These are phyloP conservation scores for Wiebesia pumilae DNA, from an alignment of 1,140 invertebrate genomes.

Conservation along the genomic window DNA sequence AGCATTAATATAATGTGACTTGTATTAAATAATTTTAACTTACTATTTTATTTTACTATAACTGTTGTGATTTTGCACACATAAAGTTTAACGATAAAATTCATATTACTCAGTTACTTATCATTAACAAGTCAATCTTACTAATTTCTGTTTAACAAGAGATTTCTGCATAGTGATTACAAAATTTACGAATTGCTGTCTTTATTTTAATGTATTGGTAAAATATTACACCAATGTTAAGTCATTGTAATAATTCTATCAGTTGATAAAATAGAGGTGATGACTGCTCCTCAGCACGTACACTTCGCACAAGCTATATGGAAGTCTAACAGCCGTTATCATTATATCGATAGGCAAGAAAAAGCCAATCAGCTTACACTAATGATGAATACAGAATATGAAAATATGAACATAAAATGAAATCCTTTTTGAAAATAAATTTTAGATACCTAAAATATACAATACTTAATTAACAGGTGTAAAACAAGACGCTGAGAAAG, in stretches of 20 bases:
- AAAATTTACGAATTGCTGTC: background rate
- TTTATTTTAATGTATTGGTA: background rate
- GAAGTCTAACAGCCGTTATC: conserved; percentile 72
- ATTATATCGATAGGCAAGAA: conserved; percentile 65
- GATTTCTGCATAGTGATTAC: no score
- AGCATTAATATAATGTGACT: background rate
- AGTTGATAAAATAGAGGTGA: conserved; percentile 54
- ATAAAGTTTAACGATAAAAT: no score
- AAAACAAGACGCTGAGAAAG: conserved; percentile 75
- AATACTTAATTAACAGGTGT: conserved; percentile 76
- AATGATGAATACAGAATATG: conserved; percentile 69
- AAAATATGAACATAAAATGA: conserved; percentile 65
- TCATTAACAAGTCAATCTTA: background rate
- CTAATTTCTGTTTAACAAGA: background rate
- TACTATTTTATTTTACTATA: no score
- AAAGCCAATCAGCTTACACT: conserved; percentile 73
- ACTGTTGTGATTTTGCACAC: no score
- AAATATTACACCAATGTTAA: conserved; percentile 28
- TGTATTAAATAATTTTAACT: no score
- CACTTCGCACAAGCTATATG: conserved; percentile 72
- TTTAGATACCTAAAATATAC: conserved; percentile 73
- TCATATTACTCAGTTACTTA: background rate
- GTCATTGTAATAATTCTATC: background rate
- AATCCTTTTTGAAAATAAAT: conserved; percentile 61
- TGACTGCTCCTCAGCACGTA: conserved; percentile 73